Base-by-base conservation (phyloP, 2,113 vertebrate species). In the Orycteropus afer region DNA sequence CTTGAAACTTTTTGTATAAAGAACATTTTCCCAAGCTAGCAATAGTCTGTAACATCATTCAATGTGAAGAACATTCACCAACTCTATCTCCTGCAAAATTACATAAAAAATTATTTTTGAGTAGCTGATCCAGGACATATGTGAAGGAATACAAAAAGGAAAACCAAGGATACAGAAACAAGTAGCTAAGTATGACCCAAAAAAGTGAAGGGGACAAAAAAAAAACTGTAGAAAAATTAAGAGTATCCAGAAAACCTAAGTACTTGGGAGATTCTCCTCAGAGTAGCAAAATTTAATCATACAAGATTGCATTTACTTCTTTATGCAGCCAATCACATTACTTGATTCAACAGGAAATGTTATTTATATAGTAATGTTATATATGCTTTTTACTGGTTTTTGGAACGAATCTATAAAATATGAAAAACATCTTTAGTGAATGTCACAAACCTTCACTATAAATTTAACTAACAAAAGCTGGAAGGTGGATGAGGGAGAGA, bases 321-420 rank as follows among this genome's bases (percentile, higher is more conserved):
- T 74, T 84, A 65, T 17, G 10, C n/a, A 90, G 23, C 18, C 13
- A 89, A 57, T 14, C 3, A 37, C 61, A 51, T 65, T 63, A 57
- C 20, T 67, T 87, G 20, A 83, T 87, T 94, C n/a, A 94, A 91
- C 10, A 53, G 47, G 90, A 95, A 84, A 84, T n/a, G 78, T 65
- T 25, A 88, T 55, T 96, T 63, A 47, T 45, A 61, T 32, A 49
- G 45, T 77, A 77, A 77, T 18, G 32, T 69, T 89, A 6, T 22
- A 42, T 59, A 57, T 74, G 25, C 15, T 59, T 6, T 59, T 71
- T 37, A 77, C 27, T 90, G 32, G n/a, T 27, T 91, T 96, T 79
- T 76, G 25, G 47, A 77, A 53, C 47, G 15, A 91, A 85, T 12
- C 51, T 90, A 57, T 22, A 67, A 90, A 88, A 47, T 22, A 87